Conservation (phyloP, 37 sponge, comb jelly and placozoan species). For the Oscarella lobularis region DNA sequence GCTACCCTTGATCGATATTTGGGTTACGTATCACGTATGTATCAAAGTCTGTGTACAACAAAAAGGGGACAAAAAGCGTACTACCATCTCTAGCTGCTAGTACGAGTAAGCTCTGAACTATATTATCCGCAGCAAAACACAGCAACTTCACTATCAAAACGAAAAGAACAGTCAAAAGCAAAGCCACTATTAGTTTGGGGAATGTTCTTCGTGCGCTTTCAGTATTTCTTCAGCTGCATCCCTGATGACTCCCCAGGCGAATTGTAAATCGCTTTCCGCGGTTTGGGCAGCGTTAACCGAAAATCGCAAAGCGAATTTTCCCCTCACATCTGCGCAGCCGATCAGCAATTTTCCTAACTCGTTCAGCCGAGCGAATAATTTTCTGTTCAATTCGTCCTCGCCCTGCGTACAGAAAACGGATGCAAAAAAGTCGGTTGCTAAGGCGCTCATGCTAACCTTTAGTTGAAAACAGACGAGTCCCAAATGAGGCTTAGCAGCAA, state of each 20-base stretch:
- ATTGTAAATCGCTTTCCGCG: not conserved
- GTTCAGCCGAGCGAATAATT: not conserved
- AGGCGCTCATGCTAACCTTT: not conserved
- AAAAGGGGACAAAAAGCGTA: no score
- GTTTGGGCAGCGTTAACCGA: not conserved
- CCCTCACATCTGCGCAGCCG: not conserved
- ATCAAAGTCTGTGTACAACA: no score
- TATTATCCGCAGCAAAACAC: no score
- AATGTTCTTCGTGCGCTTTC: not conserved
- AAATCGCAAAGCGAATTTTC: not conserved
- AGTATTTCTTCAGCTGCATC: not conserved
- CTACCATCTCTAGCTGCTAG: no score
- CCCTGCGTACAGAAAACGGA: not conserved
- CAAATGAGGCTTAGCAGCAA: not conserved
- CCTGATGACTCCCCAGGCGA: not conserved
- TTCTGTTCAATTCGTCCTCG: not conserved
- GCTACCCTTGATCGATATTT: no score
- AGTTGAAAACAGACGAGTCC: not conserved
- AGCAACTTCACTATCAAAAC: no score
- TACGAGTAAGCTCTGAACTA: no score
- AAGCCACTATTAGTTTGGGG: not conserved
- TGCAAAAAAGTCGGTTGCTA: no score
- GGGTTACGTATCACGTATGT: no score
- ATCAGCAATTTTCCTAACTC: not conserved
- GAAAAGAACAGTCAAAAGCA: no score